phyloP scores from a whole-genome alignment of 23 tunicate genomes.

The Trididemnum clinides region DNA sequence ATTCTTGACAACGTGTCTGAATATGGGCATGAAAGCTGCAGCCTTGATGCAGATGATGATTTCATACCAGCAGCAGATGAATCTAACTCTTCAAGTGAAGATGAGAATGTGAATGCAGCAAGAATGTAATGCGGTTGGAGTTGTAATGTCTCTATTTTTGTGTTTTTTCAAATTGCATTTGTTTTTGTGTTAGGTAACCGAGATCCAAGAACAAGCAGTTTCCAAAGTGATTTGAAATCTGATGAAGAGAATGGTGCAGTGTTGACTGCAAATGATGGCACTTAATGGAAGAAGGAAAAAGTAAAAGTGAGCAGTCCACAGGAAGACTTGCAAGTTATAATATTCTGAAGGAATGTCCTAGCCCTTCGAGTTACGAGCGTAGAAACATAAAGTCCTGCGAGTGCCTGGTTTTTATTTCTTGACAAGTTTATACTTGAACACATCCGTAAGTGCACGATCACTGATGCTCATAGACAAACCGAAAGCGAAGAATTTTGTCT shows the following conservation, averaged over 20 bases:
- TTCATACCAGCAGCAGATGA: conserved; percentile 2
- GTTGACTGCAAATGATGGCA: conserved; percentile 11
- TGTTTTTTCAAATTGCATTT: neutral
- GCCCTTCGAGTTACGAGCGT: neutral
- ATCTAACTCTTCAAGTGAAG: conserved; percentile 23
- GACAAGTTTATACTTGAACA: conserved; percentile 1
- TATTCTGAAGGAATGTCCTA: neutral
- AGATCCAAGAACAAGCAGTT: conserved; percentile 8
- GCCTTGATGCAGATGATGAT: too few relatives aligned
- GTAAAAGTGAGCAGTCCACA: neutral
- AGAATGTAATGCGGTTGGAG: neutral
- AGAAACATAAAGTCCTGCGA: neutral
- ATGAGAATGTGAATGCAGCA: conserved; percentile 7
- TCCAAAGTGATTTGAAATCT: conserved; percentile 1
- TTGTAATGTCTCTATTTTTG: neutral
- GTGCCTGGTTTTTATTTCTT: neutral
- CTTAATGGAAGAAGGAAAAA: neutral
- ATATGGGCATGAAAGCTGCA: too few relatives aligned
- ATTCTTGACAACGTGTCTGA: too few relatives aligned
- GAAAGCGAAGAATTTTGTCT: conserved; percentile 4
- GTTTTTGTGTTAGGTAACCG: neutral
- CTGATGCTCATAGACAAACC: neutral
- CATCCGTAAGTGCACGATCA: conserved; percentile 21
- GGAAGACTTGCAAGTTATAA: neutral
- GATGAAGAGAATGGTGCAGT: neutral